These are phyloP conservation scores for Pristionchus maxplancki DNA, from an alignment of 2,888 invertebrate genomes.

Conservation along the genomic window DNA sequence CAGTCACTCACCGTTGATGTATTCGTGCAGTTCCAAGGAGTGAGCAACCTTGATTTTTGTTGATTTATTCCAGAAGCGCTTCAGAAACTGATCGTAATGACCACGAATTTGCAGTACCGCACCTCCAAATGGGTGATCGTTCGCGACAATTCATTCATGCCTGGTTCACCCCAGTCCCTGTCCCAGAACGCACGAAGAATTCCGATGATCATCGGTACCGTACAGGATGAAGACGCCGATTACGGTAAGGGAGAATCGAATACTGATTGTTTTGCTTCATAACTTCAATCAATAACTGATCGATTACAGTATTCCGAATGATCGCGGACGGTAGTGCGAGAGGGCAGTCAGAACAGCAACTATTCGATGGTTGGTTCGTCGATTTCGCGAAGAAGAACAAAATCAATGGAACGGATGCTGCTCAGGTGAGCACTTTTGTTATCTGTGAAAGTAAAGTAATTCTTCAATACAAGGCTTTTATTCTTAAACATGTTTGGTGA, in stretches of 20 bases:
- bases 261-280: not conserved
- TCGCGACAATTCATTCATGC: slow-evolving; percentile 65
- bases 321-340: slow-evolving; percentile 43
- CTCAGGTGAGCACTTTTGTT: not conserved
- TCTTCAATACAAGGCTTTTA: too few relatives aligned
- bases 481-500: too few relatives aligned
- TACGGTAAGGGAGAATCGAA: slow-evolving; percentile 57
- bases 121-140: slow-evolving; percentile 68
- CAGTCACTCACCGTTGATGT: slow-evolving; percentile 66
- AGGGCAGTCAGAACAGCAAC: slow-evolving; percentile 25
- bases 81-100: too few relatives aligned
- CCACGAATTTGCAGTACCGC: slow-evolving; percentile 56
- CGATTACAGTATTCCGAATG: slow-evolving; percentile 32
- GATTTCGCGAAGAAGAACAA: slow-evolving; percentile 69
- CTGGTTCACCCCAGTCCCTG: slow-evolving; percentile 60
- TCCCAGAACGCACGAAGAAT: slow-evolving; percentile 60
- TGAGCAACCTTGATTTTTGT: slow-evolving; percentile 21
- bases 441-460: too few relatives aligned
- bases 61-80: too few relatives aligned
- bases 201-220: slow-evolving; percentile 69
- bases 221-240: slow-evolving; percentile 69
- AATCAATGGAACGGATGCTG: slow-evolving; percentile 55
- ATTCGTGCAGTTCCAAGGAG: slow-evolving; percentile 62
- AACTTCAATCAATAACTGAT: not conserved
- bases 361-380: slow-evolving; percentile 60